phyloP scores from a whole-genome alignment of 2,113 vertebrate genomes.

The Ia io region DNA sequence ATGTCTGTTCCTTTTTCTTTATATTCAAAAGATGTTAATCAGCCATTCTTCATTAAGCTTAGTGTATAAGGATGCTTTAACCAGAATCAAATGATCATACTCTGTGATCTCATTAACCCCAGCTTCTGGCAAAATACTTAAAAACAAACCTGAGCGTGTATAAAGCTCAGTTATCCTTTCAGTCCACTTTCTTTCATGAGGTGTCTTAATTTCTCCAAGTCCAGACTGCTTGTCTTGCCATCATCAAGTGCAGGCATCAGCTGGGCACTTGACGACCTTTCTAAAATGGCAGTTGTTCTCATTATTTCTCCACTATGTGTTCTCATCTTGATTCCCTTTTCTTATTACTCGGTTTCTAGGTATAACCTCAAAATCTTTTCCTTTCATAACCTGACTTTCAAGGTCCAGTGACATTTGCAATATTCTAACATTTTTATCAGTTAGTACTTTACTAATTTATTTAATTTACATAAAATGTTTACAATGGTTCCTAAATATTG shows the following conservation, averaged over 20 bases:
- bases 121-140: constrained; percentile 31
- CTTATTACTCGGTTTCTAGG: neutral
- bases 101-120: constrained; percentile 52
- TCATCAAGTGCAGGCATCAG: neutral
- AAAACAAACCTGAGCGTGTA: constrained; percentile 23
- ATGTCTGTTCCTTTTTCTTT: constrained; percentile 15
- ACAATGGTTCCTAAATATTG: neutral
- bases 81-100: constrained; percentile 40
- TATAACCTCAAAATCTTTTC: constrained; percentile 14
- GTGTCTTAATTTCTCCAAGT: neutral
- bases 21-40: constrained; percentile 63
- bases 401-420: neutral
- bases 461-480: constrained; percentile 31
- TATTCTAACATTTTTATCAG: neutral
- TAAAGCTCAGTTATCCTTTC: constrained; percentile 15
- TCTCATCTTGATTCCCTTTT: neutral
- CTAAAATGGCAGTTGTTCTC: neutral
- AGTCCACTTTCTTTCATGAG: neutral
- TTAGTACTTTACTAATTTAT: neutral
- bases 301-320: neutral
- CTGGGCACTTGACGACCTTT: neutral
- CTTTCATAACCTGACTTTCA: constrained; percentile 23
- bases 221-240: neutral
- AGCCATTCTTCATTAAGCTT: constrained; percentile 51
- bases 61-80: constrained; percentile 48